Conservation (phyloP, 35 echinoderm and acorn worm genomes). For the Lytechinus variegatus region DNA sequence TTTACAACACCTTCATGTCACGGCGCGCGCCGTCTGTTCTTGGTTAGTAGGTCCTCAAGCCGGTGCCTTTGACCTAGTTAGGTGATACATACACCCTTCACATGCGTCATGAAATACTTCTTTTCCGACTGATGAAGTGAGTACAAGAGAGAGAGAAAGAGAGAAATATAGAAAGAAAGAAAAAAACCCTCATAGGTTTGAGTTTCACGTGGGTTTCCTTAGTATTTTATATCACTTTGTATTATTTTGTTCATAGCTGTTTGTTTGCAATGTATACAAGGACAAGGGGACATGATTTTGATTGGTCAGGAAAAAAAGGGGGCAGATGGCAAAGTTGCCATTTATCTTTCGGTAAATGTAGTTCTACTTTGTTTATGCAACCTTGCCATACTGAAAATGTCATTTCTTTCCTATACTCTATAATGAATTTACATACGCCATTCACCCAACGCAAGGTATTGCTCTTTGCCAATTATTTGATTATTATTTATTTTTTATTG, state of each 20-base stretch:
- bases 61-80: not conserved
- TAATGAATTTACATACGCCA: too few relatives aligned
- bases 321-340: not conserved
- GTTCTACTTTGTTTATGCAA: not conserved
- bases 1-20: not conserved
- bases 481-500: not conserved
- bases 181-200: not conserved
- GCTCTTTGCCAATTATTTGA: not conserved
- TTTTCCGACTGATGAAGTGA: not conserved
- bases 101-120: not conserved
- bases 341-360: not conserved
- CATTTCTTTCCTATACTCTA: not conserved
- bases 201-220: not conserved
- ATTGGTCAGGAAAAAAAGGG: not conserved
- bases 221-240: not conserved
- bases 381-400: not conserved
- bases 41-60: not conserved
- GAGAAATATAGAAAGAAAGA: too few relatives aligned
- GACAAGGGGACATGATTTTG: not conserved
- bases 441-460: not conserved
- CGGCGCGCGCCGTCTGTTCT: not conserved
- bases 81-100: not conserved
- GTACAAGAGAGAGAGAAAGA: not conserved
- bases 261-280: not conserved
- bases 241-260: not conserved